Base-by-base conservation (phyloP, 2,888 invertebrate species). In the Plutella xylostella region DNA sequence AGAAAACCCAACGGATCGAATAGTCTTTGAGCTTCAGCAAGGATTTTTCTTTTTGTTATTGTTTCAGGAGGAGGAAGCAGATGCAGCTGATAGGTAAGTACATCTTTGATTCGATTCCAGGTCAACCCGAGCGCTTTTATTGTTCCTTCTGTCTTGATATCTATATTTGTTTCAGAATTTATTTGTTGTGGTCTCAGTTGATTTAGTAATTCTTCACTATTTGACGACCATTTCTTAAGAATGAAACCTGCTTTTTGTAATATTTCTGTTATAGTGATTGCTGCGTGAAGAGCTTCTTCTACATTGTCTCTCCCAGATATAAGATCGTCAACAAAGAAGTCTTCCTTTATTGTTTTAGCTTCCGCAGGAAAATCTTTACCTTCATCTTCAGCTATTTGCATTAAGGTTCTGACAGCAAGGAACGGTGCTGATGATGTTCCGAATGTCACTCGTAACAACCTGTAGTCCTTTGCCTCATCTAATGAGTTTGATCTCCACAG, bases 161-260 rank as follows among this genome's bases (percentile, higher is more conserved):
- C 30, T 14, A 43, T 14, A 14, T 12, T 28, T 2, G 38, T 20
- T 7, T 28, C 28, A 4, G 37, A 14, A 5, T 33, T 45, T 11
- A 9, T 31, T 31, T 44, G 30, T 11, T 34, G 28, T 7, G 46
- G n/a, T 30, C 42, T 33, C 2, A 50, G 33, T 25, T 43, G 21
- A 33, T 45, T 43, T 4, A 53, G 22, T 15, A 53, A 50, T 18
- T 51, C 50, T 12, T 6, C 30, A 30, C 37, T 51, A 39, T 54
- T 56, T 1, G 51, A 52, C 1, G 48, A 38, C 55, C 55, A 56
- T 44, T 56, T 58, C 33, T n/a, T n/a, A n/a, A 53, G 38, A 1
- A n/a, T 7, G 42, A 55, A 54, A 7, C 53, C 53, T 14, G 54
- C 56, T 6, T 31, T 47, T 21, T 30, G n/a, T n/a, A n/a, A n/a